These are phyloP conservation scores for Scopus umbretta DNA, from an alignment of 2,113 vertebrate genomes.

Conservation along the genomic window DNA sequence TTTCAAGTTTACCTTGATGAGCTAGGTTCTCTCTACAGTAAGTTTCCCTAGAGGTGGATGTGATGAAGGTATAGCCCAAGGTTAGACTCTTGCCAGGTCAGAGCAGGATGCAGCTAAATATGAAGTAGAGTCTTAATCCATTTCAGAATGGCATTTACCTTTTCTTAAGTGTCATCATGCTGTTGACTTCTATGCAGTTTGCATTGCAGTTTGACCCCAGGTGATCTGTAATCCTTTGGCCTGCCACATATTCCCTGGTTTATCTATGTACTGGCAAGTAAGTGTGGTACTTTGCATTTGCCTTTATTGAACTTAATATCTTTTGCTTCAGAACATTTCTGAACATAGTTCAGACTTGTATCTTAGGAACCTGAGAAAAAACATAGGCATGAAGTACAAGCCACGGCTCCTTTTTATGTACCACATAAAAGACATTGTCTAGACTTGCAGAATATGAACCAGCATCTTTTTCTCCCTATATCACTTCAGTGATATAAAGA, in stretches of 20 bases:
- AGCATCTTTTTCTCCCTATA: not conserved
- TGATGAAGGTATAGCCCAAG: not conserved
- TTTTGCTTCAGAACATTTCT: not conserved
- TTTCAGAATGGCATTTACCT: not conserved
- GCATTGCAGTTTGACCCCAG: not conserved
- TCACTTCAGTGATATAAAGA: not conserved
- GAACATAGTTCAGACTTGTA: not conserved
- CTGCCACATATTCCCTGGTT: not conserved
- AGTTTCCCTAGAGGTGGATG: not conserved
- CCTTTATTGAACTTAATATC: not conserved
- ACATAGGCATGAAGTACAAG: rapidly evolving
- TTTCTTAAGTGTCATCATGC: not conserved
- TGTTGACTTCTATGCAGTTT: not conserved
- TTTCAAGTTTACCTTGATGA: not conserved
- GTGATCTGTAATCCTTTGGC: not conserved
- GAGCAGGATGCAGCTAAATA: not conserved
- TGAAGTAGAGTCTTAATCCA: not conserved
- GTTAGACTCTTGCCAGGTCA: not conserved
- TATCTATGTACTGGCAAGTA: not conserved
- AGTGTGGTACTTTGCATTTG: not conserved
- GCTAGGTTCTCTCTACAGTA: not conserved
- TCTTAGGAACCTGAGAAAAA: not conserved
- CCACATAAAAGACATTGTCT: not conserved
- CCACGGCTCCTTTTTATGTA: not conserved
- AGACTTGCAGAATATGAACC: not conserved